Conservation (phyloP, 35 echinoderm and acorn worm genomes). For the Eucidaris tribuloides region DNA sequence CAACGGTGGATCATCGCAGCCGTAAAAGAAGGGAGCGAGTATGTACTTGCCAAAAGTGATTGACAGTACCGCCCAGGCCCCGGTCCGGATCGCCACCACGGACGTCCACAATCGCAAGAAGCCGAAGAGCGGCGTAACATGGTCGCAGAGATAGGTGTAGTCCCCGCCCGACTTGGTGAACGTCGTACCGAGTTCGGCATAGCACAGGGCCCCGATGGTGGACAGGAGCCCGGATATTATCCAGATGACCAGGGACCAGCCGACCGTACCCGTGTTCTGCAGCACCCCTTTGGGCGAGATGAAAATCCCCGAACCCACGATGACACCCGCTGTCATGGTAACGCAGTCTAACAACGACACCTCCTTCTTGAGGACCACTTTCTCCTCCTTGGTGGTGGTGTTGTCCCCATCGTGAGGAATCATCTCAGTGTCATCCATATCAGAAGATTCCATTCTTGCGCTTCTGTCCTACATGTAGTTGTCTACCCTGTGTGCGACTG, state of each 20-base stretch:
- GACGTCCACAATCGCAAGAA: slow-evolving; percentile 82
- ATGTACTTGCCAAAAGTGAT: slow-evolving; percentile 80
- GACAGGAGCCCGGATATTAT: slow-evolving; percentile 63
- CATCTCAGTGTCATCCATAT: too few species aligned
- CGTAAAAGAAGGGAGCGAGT: slow-evolving; percentile 19
- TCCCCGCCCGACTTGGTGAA: slow-evolving; percentile 87
- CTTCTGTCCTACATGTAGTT: too few species aligned
- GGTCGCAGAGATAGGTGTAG: slow-evolving; percentile 69
- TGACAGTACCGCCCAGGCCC: slow-evolving; percentile 52
- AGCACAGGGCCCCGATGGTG: slow-evolving; percentile 74
- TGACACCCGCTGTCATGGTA: slow-evolving; percentile 54
- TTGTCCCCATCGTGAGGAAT: too few species aligned
- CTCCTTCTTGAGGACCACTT: slow-evolving; percentile 44
- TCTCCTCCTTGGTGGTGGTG: too few species aligned
- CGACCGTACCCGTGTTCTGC: slow-evolving; percentile 56
- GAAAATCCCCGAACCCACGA: slow-evolving; percentile 90
- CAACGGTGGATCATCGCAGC: slow-evolving; percentile 10
- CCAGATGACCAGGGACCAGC: slow-evolving; percentile 80
- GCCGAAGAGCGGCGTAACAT: slow-evolving; percentile 54
- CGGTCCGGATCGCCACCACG: slow-evolving; percentile 57
- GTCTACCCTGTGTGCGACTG: too few species aligned
- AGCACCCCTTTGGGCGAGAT: slow-evolving; percentile 88
- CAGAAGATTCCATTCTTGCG: too few species aligned
- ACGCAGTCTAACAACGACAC: slow-evolving; percentile 60
- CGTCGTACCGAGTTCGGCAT: slow-evolving; percentile 75